Conservation (phyloP, 2,888 invertebrate species). For the Trichacis sp. region DNA sequence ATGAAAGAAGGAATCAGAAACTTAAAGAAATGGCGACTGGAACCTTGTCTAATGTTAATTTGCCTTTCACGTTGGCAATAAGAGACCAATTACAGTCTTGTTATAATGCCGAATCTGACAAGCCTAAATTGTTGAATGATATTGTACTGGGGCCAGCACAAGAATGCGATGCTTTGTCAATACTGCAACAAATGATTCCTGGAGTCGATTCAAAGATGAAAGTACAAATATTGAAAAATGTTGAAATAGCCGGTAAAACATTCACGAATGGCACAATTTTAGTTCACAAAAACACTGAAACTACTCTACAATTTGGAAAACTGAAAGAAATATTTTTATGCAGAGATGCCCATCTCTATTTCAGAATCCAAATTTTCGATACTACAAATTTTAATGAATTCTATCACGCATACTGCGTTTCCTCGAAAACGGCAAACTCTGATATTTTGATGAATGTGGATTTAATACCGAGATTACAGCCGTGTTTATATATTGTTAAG, state of each 20-base stretch:
- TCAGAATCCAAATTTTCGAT: neutral
- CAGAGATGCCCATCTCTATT: neutral
- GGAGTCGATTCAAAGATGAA: neutral
- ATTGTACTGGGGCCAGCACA: slow-evolving; percentile 11
- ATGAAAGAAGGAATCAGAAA: slow-evolving; percentile 22
- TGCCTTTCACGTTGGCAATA: slow-evolving; percentile 22
- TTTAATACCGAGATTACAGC: slow-evolving; percentile 9
- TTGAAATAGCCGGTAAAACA: slow-evolving; percentile 13
- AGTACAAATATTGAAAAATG: slow-evolving; percentile 8
- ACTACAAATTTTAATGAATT: neutral
- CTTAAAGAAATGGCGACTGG: slow-evolving; percentile 16
- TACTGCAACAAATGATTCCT: slow-evolving; percentile 31
- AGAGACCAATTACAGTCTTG: slow-evolving; percentile 21
- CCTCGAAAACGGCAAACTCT: neutral
- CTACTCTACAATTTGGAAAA: slow-evolving; percentile 21
- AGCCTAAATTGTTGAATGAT: neutral
- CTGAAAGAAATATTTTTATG: slow-evolving; percentile 23
- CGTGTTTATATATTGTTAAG: neutral
- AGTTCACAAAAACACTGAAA: slow-evolving; percentile 15
- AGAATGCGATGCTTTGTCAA: slow-evolving; percentile 10
- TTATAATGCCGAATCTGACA: slow-evolving; percentile 16
- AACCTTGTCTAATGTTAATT: slow-evolving; percentile 16
- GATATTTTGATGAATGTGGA: slow-evolving; percentile 9
- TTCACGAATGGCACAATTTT: slow-evolving; percentile 16
- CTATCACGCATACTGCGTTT: slow-evolving; percentile 8